phyloP scores from a whole-genome alignment of 2,113 vertebrate species.

The Xenus cinereus region DNA sequence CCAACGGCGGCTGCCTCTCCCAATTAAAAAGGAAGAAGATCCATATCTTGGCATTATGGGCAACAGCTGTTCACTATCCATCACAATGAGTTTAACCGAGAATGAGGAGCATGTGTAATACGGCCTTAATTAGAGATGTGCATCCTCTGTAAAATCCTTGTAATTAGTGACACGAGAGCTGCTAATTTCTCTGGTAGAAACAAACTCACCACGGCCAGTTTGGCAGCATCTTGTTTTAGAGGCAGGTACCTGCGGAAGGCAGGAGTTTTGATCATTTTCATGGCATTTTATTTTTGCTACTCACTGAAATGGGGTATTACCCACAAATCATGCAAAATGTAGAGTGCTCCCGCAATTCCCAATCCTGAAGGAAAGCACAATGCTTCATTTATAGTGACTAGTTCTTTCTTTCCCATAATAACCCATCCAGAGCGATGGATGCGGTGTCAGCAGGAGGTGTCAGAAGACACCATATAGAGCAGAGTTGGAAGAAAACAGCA shows the following conservation, averaged over 20 bases:
- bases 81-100: background rate
- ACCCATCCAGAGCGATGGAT: fast-evolving
- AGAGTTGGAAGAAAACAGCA: background rate
- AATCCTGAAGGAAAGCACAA: background rate
- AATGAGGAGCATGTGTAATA: background rate
- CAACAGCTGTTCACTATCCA: background rate
- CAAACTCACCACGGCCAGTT: background rate
- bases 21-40: background rate
- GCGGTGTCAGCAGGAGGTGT: background rate
- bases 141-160: background rate
- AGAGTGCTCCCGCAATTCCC: background rate
- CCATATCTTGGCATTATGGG: background rate
- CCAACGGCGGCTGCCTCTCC: background rate
- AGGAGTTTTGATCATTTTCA: background rate
- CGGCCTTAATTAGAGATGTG: background rate
- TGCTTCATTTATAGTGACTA: background rate
- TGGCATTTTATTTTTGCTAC: background rate
- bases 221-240: background rate
- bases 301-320: background rate
- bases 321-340: background rate
- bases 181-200: background rate
- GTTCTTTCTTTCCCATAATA: background rate
- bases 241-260: background rate
- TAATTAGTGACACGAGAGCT: background rate
- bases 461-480: background rate